Evolutionary conservation across 2,797 vertebrate species (phyloP), one percentile per base, ranked within the genome.

Genomic region (Ctenopoma kingsleyae): DNA sequence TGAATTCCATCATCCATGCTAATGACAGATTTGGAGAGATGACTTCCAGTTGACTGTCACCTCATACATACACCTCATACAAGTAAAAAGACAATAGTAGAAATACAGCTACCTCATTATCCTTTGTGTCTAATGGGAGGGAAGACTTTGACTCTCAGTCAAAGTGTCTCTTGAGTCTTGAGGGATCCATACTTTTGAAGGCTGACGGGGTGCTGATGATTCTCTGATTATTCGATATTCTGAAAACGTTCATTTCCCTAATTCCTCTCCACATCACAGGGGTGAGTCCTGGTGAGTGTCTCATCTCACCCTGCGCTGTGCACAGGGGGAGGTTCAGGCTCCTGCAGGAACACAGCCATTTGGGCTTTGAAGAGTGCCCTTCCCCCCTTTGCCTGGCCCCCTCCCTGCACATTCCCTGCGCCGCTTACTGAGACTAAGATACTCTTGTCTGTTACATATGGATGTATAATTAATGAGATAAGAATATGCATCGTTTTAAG

Each of bases 401-500:
- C 84, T 82, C 89, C 89, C 79, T 22, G 74, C 82, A 91, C 86
- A 84, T 87, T 92, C 89, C 90, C 89, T 16, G 72, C 47, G 88
- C 92, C 91, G 90, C 92, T 93, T 93, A 93, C 92, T 71, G 90
- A 91, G 85, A 92, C 92, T 93, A 93, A 93, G 92, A 93, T 92
- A 89, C 90, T 91, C 92, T 92, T 90, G 92, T 93, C 92, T 93
- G 91, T 92, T 93, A 93, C 92, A 93, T 92, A 93, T 92, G 92
- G 92, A 93, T 93, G 92, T 93, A 93, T 93, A 93, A 93, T 93
- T 93, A 93, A 93, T 93, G 92, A 93, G 92, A 91, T 88, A 90
- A 90, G 91, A 92, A 92, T 92, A 92, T 92, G 92, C 92, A 92
- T 91, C 87, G 79, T 87, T 93, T 93, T 92, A 88, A 92, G 91